These are phyloP conservation scores for Andrena haemorrhoa DNA, from an alignment of 2,888 invertebrate species.

Conservation along the genomic window DNA sequence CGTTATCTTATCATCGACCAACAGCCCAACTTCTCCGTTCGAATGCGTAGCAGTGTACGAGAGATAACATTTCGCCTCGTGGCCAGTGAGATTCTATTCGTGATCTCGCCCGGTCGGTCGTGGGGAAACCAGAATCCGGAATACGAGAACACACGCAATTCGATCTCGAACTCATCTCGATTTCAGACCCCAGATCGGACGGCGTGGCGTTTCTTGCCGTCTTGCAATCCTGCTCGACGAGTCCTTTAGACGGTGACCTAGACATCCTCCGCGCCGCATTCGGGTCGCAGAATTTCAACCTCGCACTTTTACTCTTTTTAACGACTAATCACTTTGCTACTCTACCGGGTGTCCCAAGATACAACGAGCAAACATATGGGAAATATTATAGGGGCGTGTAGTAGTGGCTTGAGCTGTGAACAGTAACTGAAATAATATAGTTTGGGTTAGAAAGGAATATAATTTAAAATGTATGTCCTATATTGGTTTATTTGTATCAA, in stretches of 20 bases:
- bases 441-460: too few relatives aligned
- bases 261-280: constrained; percentile 24
- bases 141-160: constrained; percentile 64
- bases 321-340: not conserved
- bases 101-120: constrained; percentile 45
- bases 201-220: constrained; percentile 22
- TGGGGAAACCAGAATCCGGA: constrained; percentile 66
- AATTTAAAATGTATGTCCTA: too few relatives aligned
- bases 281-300: constrained; percentile 2
- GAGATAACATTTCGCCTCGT: constrained; percentile 65
- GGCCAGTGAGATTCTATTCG: constrained; percentile 65
- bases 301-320: constrained; percentile 2
- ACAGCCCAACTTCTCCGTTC: constrained; percentile 43
- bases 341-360: too few relatives aligned
- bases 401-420: too few relatives aligned
- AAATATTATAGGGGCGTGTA: too few relatives aligned
- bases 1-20: constrained; percentile 65
- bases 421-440: too few relatives aligned
- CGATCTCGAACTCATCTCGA: constrained; percentile 64
- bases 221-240: constrained; percentile 34
- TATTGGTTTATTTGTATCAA: too few relatives aligned
- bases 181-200: constrained; percentile 56
- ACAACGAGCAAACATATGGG: too few relatives aligned
- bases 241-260: constrained; percentile 43
- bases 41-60: constrained; percentile 33